These are phyloP conservation scores for Parapristionchus giblindavisi DNA, from an alignment of 2,888 invertebrate genomes.

Conservation along the genomic window DNA sequence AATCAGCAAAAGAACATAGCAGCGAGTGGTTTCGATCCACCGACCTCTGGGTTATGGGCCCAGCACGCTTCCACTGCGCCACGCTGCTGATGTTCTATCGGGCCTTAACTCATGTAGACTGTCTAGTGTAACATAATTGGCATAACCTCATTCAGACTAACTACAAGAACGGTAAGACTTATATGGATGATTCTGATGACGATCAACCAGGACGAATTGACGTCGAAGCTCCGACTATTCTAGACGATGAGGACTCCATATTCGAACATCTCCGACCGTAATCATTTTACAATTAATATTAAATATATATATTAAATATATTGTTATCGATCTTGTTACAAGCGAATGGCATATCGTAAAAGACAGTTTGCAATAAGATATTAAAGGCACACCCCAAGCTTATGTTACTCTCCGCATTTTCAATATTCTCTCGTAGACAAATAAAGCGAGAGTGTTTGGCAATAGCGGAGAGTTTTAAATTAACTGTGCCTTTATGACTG, in stretches of 20 bases:
- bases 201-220: not conserved
- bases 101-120: not conserved
- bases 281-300: not conserved
- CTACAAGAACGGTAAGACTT: not conserved
- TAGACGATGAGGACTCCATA: slow-evolving; percentile 24
- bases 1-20: not conserved
- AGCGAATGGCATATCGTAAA: too few relatives aligned
- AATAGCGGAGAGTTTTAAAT: not conserved
- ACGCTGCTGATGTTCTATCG: slow-evolving; percentile 76
- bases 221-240: not conserved
- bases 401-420: too few relatives aligned
- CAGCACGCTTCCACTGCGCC: slow-evolving; percentile 85
- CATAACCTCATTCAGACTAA: not conserved
- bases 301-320: not conserved
- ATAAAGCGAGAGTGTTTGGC: too few relatives aligned
- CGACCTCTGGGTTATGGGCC: slow-evolving; percentile 90
- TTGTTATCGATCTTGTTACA: not conserved
- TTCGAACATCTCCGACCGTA: slow-evolving; percentile 12
- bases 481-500: too few relatives aligned
- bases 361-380: too few relatives aligned
- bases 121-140: not conserved
- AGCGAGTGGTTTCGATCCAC: slow-evolving; percentile 73
- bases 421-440: too few relatives aligned
- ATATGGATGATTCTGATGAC: not conserved
- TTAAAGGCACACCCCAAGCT: too few relatives aligned